Evolutionary conservation across 2,113 vertebrate species (phyloP).

Genomic region (Dicentrarchus labrax): DNA sequence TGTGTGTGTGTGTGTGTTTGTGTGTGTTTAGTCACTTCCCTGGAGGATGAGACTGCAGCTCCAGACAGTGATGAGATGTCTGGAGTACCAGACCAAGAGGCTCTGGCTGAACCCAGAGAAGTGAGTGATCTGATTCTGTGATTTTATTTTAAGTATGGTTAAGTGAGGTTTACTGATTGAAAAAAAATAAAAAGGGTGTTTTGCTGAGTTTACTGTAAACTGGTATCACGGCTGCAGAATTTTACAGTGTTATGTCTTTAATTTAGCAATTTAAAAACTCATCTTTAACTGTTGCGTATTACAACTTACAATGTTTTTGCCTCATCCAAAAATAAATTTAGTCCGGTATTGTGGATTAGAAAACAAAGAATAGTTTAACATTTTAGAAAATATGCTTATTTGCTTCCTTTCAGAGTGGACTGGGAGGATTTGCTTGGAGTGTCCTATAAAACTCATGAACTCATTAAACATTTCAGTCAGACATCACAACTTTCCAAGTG

Average conservation of each 20-base stretch:
- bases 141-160: not conserved
- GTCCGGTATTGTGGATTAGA: not conserved
- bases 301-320: no score
- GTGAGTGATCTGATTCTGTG: slow-evolving; percentile 11
- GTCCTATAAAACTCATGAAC: no score
- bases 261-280: not conserved
- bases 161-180: not conserved
- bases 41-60: not conserved
- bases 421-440: no score
- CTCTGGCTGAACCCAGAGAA: not conserved
- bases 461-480: no score
- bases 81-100: not conserved
- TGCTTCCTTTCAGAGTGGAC: not conserved
- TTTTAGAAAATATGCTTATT: no score
- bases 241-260: not conserved
- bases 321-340: no score
- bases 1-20: slow-evolving; percentile 6
- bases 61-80: not conserved
- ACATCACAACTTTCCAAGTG: no score
- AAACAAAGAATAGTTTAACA: not conserved
- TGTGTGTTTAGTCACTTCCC: slow-evolving; percentile 37
- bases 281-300: not conserved
- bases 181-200: not conserved
- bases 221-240: not conserved
- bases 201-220: not conserved